phyloP scores from a whole-genome alignment of 2,113 vertebrate genomes.

The Perca fluviatilis region DNA sequence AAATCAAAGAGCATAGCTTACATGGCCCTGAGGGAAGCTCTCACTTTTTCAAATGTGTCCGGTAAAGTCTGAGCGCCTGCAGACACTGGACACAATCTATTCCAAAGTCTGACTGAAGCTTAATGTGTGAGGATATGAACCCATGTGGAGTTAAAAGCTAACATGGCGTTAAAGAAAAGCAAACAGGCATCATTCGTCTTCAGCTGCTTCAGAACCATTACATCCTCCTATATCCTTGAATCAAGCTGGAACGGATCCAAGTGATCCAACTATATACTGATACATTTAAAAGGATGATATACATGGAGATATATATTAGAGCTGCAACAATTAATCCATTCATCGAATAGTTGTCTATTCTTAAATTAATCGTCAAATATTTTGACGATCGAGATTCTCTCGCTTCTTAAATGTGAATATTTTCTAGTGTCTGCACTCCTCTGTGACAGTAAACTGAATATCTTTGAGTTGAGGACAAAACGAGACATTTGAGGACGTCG shows the following conservation, averaged over 20 bases:
- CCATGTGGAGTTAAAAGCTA: background rate
- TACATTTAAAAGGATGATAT: background rate
- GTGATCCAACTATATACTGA: background rate
- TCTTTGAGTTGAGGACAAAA: too few relatives aligned
- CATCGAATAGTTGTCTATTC: too few relatives aligned
- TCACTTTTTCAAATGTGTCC: slow-evolving; percentile 4
- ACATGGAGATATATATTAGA: background rate
- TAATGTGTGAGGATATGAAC: background rate
- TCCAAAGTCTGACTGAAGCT: slow-evolving; percentile 17
- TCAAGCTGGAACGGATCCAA: background rate
- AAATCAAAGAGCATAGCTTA: slow-evolving; percentile 14
- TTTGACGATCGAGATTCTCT: too few relatives aligned
- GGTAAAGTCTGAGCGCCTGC: background rate
- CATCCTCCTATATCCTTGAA: background rate
- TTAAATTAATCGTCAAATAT: too few relatives aligned
- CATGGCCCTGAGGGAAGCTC: slow-evolving; percentile 1
- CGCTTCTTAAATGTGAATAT: too few relatives aligned
- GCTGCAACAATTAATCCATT: too few relatives aligned
- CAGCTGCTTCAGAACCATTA: background rate
- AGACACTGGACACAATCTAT: slow-evolving; percentile 7
- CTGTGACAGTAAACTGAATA: too few relatives aligned
- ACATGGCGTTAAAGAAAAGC: background rate
- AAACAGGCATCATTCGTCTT: background rate
- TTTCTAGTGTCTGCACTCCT: too few relatives aligned
- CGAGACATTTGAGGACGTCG: too few relatives aligned